A percentile compares a stretch with the other conserved stretches of the same genome.
phyloP scores from a whole-genome alignment of 2,797 vertebrate genomes.

The Oreochromis mossambicus region DNA sequence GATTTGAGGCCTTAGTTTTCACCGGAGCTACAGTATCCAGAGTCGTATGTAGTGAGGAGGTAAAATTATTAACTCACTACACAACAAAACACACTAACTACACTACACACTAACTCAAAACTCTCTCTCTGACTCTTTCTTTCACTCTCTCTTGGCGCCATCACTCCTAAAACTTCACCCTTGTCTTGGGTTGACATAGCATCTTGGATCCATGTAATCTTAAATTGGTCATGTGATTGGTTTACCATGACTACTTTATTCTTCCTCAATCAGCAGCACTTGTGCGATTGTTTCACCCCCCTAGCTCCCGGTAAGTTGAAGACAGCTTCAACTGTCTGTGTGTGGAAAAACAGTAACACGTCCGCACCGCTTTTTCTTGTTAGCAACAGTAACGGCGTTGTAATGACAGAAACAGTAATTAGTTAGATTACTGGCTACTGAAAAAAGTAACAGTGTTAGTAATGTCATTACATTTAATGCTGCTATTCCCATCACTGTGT shows the following conservation, averaged over 20 bases:
- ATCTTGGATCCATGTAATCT: not conserved
- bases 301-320: not conserved
- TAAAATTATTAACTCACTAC: too few species aligned
- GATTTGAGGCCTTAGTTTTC: too few species aligned
- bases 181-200: not conserved
- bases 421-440: not conserved
- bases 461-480: not conserved
- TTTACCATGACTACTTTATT: not conserved
- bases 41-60: too few species aligned
- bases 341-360: too few species aligned
- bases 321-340: not conserved
- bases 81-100: not conserved
- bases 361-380: not conserved
- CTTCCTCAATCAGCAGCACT: not conserved
- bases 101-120: not conserved
- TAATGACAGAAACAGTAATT: not conserved
- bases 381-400: not conserved
- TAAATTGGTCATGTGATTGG: not conserved
- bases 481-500: not conserved
- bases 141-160: not conserved
- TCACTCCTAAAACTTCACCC: not conserved
- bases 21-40: too few species aligned
- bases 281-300: accelerated
- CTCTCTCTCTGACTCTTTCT: not conserved
- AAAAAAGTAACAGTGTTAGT: not conserved